Base-by-base conservation (phyloP, 2,797 vertebrate genomes). In the Liasis olivaceus region DNA sequence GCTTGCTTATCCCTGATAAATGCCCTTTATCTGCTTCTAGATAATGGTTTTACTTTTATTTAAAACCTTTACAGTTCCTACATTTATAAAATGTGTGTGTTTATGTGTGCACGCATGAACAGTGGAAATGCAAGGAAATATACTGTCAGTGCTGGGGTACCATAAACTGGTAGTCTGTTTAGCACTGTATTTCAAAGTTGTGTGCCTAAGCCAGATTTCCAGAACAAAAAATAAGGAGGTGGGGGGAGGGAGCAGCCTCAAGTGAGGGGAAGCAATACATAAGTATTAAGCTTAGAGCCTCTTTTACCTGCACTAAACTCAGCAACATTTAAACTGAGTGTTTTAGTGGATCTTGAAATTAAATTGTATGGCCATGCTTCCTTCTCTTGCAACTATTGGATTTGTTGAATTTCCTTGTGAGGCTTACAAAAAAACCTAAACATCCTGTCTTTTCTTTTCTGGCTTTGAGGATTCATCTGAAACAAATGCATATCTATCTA, bases 321-420 rank as follows among this genome's bases (percentile, higher is more conserved):
- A 72, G 66, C 66, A 36, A 31, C 36, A 72, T 20, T 72, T 36
- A 72, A 72, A 36, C 31, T 36, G 14, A 72, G 31, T 31, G 36
- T 36, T 72, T 60, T 85, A 94, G 36, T 17, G 51, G 15, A 81
- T 94, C 47, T 63, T 96, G 91, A 88, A 94, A 60, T 66, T 93
- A 91, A 95, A 94, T 47, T 90, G 92, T 56, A 0, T 64, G 20
- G 59, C 90, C 95, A 93, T 72, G 47, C 93, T 95, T 95, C 26
- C 22, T 94, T 94, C 94, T 96, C 93, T 94, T 96, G 58, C 0
- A 0, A 84, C 66, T 85, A 77, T 66, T 93, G 58, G 93, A 91
- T 64, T 47, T 28, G 5, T 14, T 42, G 36, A 22, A 13, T 24
- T 31, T 81, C 51, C 6, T 7, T 54, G 51, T 54, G 51, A 54